Evolutionary conservation across 2,797 vertebrate genomes (phyloP), one percentile per base, ranked within the genome.

Genomic region (Danio jaintianensis): DNA sequence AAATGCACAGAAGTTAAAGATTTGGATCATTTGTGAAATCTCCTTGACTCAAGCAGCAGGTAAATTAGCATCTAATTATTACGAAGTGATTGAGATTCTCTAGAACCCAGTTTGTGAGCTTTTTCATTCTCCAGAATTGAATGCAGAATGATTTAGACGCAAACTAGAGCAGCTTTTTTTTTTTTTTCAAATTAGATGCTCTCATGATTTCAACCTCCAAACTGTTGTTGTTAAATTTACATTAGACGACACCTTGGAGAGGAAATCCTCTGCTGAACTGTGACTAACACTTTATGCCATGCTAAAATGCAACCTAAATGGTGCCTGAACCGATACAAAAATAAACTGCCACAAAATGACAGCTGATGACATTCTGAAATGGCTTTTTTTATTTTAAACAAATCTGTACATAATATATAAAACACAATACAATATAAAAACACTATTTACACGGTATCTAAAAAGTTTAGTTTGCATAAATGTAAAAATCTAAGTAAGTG

Each of bases 231-330:
- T 20, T 29, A n/a, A 43, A 22, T 53, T 66, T 20, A 36, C 16
- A 70, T 22, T 48, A 82, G 70, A 47, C 62, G 29, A 63, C 29
- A 76, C 16, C 48, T 22, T 71, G 47, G 38, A 69, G 12, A 15
- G 67, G 38, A 64, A 76, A 48, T 70, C 58, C 66, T 70, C 48
- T 7, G 16, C 29, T 10, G 38, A 20, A 42, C 52, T 68, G 61
- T 74, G n/a, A 48, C 15, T 22, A 53, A 29, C 10, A 29, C 40
- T 67, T 53, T 13, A 38, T 13, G 7, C 1, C 29, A 45, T n/a
- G 29, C 29, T 52, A 52, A 52, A 18, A 64, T 43, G 7, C 29
- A 8, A 29, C 29, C 29, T 29, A 29, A 29, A 29, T 29, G 29
- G 3, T 29, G 29, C 29, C 29, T 29, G 1, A 29, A 29, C 29